Evolutionary conservation across 2,113 vertebrate species (phyloP).

Genomic region (Pseudorasbora parva): DNA sequence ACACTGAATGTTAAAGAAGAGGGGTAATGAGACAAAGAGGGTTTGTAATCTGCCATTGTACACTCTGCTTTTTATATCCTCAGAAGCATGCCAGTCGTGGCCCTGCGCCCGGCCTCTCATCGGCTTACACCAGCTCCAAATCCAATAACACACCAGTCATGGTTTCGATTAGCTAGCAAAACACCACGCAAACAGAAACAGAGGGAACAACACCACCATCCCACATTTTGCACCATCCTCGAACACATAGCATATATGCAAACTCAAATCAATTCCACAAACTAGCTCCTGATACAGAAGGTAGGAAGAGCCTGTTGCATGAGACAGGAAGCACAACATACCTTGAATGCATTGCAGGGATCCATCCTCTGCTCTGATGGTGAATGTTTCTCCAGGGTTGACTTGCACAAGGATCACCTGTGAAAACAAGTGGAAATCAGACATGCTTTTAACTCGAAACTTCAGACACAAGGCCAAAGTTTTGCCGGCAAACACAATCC

Average conservation of each 20-base stretch:
- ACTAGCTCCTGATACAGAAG: neutral
- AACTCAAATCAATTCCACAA: neutral
- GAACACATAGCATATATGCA: neutral
- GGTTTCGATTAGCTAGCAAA: conserved; percentile 25
- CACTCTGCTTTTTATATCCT: conserved; percentile 9
- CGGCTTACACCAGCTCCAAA: conserved; percentile 14
- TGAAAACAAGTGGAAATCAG: conserved; percentile 62
- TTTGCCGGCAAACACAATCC: neutral
- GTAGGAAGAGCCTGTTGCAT: neutral
- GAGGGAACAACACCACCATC: neutral
- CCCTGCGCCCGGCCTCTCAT: conserved; percentile 18
- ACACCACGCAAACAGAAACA: conserved; percentile 10
- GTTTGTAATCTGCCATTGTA: conserved; percentile 28
- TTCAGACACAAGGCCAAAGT: neutral
- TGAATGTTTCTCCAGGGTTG: conserved; percentile 90
- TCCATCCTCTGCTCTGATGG: conserved; percentile 88
- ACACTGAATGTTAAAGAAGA: conserved; percentile 15
- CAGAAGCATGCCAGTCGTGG: conserved; percentile 29
- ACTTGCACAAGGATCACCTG: conserved; percentile 89
- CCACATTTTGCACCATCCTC: neutral
- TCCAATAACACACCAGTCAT: conserved; percentile 25
- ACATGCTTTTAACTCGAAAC: neutral
- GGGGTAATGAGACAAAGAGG: conserved; percentile 32
- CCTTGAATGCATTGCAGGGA: conserved; percentile 91
- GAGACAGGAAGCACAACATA: conserved; percentile 63